These are phyloP conservation scores for Synanthedon vespiformis DNA, from an alignment of 2,888 invertebrate genomes.

Conservation along the genomic window DNA sequence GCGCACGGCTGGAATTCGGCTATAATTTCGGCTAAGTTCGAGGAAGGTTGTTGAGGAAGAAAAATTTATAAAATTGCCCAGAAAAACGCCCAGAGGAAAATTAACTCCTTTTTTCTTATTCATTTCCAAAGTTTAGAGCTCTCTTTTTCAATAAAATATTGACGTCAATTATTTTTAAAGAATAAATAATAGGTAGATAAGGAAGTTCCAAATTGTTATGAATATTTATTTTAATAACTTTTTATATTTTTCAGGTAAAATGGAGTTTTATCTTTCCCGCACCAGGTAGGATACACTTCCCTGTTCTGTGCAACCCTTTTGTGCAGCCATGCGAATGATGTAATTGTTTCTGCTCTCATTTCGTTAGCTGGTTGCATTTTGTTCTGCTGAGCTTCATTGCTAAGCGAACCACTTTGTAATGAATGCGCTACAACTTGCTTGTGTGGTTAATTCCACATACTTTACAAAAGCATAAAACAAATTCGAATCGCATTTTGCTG, in stretches of 20 bases:
- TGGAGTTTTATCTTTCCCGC: neutral
- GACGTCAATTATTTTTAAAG: no score
- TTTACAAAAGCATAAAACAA: no score
- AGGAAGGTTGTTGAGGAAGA: no score
- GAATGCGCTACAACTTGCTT: neutral
- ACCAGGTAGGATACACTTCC: neutral
- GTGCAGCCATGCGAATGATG: conserved; percentile 6
- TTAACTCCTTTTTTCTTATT: no score
- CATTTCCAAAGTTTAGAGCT: no score
- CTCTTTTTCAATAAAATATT: no score
- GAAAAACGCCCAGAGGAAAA: no score
- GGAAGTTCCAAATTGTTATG: neutral
- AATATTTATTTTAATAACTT: neutral
- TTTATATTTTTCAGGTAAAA: conserved; percentile 5
- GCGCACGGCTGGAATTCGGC: no score
- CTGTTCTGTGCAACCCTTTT: neutral
- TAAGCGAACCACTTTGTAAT: neutral
- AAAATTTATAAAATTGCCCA: no score
- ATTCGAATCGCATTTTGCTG: no score
- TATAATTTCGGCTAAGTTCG: no score
- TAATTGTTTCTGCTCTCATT: neutral
- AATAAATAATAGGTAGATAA: neutral
- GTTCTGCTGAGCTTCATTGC: neutral
- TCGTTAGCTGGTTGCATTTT: neutral
- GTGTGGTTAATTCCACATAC: neutral